A percentile compares a stretch with the other conserved stretches of the same genome.
Evolutionary conservation across 2,797 vertebrate species (phyloP).

Genomic region (Ceyx erithaca): DNA sequence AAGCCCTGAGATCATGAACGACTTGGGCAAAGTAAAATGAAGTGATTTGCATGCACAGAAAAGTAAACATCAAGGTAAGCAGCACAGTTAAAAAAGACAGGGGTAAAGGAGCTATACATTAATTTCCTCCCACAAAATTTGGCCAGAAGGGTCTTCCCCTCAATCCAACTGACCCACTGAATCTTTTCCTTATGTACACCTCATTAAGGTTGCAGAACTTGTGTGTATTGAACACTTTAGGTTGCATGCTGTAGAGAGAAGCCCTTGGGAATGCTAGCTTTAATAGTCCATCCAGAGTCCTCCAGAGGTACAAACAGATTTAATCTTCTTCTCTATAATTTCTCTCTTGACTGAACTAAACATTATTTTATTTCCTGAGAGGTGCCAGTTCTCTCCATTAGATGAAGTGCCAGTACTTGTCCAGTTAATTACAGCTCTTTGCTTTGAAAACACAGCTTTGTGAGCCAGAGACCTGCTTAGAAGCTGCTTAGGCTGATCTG

Average conservation of each 20-base stretch:
- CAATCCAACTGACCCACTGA: rapidly evolving
- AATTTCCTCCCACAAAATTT: background rate
- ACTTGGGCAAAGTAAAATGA: background rate
- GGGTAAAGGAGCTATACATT: background rate
- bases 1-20: background rate
- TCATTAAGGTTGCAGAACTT: background rate
- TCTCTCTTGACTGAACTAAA: background rate
- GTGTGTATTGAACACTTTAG: background rate
- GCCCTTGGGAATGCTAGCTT: background rate
- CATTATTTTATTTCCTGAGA: background rate
- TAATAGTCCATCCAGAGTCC: background rate
- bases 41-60: too few relatives aligned
- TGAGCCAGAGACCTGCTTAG: background rate
- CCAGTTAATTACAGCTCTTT: conserved; percentile 9
- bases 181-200: background rate
- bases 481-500: rapidly evolving
- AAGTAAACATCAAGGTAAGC: background rate
- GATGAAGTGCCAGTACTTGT: background rate
- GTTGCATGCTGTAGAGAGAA: background rate
- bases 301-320: background rate
- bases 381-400: background rate
- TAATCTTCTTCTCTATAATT: background rate
- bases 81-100: background rate
- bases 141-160: background rate
- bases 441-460: background rate